phyloP scores from a whole-genome alignment of 2,888 invertebrate genomes.

The Panopea generosa region DNA sequence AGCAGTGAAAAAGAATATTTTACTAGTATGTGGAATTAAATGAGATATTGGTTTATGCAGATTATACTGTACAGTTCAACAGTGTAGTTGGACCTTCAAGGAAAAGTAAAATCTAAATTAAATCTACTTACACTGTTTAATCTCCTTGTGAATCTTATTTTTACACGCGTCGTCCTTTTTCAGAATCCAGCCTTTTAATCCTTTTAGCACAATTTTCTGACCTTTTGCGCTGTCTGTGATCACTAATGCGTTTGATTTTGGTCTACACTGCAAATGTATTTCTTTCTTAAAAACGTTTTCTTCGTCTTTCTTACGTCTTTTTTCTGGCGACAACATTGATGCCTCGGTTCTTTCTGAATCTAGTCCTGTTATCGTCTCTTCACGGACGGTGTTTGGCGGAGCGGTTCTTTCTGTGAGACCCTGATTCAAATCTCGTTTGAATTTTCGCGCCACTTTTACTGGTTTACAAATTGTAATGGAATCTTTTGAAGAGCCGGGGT shows the following conservation, averaged over 20 bases:
- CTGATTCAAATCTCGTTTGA: neutral
- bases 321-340: neutral
- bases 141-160: conserved; percentile 20
- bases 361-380: neutral
- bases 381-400: neutral
- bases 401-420: neutral
- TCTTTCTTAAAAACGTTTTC: conserved; percentile 23
- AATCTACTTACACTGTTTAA: conserved; percentile 48
- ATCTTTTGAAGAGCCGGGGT: conserved; percentile 4
- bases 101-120: no score
- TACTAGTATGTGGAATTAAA: no score
- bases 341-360: neutral
- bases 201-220: conserved; percentile 35
- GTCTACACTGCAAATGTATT: conserved; percentile 28
- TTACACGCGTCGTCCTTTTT: conserved; percentile 30
- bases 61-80: no score
- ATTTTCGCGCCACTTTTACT: conserved; percentile 26
- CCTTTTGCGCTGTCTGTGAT: conserved; percentile 38
- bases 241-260: conserved; percentile 32
- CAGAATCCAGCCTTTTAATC: conserved; percentile 43
- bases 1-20: no score
- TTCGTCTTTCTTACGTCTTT: neutral
- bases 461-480: conserved; percentile 37
- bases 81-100: no score
- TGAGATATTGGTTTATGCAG: no score